Conservation (phyloP, 1,140 invertebrate species). For the Sitobion miscanthi region DNA sequence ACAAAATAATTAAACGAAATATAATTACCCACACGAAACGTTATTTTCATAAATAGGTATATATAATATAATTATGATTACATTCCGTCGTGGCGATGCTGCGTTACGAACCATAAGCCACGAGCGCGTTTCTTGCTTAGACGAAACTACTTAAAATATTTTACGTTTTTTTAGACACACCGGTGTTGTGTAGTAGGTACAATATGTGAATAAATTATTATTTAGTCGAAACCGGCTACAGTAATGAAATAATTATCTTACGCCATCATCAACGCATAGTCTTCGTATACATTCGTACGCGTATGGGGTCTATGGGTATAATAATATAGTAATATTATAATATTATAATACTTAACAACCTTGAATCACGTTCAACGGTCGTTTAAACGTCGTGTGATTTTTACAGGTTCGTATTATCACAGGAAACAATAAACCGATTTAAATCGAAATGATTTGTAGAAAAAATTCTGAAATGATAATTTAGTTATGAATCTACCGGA, state of each 20-base stretch:
- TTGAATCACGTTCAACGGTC: background rate
- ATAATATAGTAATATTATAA: too few relatives aligned
- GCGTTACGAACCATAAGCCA: background rate
- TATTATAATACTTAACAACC: background rate
- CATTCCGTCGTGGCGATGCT: background rate
- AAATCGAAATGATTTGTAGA: background rate
- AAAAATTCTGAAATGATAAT: background rate
- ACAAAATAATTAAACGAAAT: constrained; percentile 9
- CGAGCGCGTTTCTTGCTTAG: background rate
- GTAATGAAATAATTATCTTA: constrained; percentile 33
- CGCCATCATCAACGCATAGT: background rate
- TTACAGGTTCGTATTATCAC: background rate
- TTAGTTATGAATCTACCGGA: background rate
- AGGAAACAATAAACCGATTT: background rate
- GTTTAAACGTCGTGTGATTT: background rate
- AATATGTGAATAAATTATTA: background rate
- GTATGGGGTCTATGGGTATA: background rate
- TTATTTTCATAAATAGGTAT: background rate
- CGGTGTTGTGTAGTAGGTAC: background rate
- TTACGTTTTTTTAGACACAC: background rate
- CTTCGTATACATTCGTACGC: background rate
- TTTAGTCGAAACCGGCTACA: background rate
- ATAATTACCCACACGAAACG: background rate
- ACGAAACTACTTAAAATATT: background rate
- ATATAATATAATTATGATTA: background rate